These are phyloP conservation scores for Poecilia velifera DNA, from an alignment of 2,797 vertebrate species.

Conservation along the genomic window DNA sequence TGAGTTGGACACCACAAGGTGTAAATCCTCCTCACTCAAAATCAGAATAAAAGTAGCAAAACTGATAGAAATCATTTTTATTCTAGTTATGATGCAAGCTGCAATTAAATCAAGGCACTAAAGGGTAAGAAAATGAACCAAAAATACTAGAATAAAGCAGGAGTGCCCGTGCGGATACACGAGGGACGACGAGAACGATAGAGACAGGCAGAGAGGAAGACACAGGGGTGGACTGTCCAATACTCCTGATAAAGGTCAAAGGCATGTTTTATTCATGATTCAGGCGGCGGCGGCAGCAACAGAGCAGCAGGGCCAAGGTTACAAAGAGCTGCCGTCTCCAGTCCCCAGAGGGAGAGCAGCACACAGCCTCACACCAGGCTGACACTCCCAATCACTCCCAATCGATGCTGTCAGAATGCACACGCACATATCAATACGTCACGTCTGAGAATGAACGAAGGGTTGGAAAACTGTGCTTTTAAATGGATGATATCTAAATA, in stretches of 20 bases:
- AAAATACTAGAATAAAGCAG: constrained; percentile 42
- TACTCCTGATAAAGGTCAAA: constrained; percentile 83
- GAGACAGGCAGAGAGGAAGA: constrained; percentile 62
- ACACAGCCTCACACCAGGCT: constrained; percentile 58
- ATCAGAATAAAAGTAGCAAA: not conserved
- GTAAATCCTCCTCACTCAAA: constrained; percentile 1
- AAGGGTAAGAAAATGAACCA: constrained; percentile 20
- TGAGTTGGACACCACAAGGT: constrained; percentile 26
- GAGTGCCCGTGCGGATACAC: constrained; percentile 56
- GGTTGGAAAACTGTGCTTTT: constrained; percentile 11
- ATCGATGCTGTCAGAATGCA: constrained; percentile 67
- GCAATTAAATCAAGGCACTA: constrained; percentile 9
- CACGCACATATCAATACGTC: constrained; percentile 50
- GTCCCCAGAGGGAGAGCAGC: constrained; percentile 63
- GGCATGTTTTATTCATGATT: constrained; percentile 83
- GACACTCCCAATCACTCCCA: constrained; percentile 55
- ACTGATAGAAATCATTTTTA: constrained; percentile 10
- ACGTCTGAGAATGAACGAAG: constrained; percentile 36
- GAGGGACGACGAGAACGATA: constrained; percentile 63
- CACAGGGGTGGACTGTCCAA: constrained; percentile 78
- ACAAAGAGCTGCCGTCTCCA: constrained; percentile 72
- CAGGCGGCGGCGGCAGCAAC: constrained; percentile 51
- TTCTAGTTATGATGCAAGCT: constrained; percentile 11
- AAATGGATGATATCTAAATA: constrained; percentile 10
- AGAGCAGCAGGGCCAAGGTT: constrained; percentile 79